Evolutionary conservation across 2,888 invertebrate species (phyloP).

Genomic region (Conistra vaccinii): DNA sequence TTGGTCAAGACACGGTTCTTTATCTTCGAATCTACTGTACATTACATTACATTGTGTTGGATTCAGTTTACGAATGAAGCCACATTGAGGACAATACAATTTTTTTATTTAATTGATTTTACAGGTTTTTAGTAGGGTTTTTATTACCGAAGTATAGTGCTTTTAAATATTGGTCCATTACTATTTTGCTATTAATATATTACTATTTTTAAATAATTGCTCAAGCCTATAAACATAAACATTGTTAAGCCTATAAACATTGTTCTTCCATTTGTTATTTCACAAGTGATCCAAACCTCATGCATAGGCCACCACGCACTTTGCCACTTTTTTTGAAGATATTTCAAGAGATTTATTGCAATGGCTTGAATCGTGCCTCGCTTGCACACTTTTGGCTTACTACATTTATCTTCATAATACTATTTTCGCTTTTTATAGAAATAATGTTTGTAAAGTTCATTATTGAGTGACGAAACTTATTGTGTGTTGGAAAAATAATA

Average conservation of each 20-base stretch:
- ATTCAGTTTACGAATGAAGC: background rate
- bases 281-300: background rate
- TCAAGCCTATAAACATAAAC: too few relatives aligned
- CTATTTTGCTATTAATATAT: too few relatives aligned
- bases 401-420: slow-evolving; percentile 43
- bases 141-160: background rate
- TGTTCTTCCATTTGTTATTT: background rate
- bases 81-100: background rate
- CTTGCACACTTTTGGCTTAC: slow-evolving; percentile 39
- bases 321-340: background rate
- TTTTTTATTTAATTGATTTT: background rate
- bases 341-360: slow-evolving; percentile 27
- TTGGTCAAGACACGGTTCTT: background rate
- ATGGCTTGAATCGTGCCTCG: slow-evolving; percentile 33
- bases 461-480: slow-evolving; percentile 29
- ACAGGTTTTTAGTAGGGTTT: slow-evolving; percentile 12
- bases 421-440: slow-evolving; percentile 28
- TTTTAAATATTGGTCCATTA: background rate
- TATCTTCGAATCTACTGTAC: slow-evolving; percentile 4
- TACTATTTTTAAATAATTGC: slow-evolving; percentile 4
- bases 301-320: too few relatives aligned
- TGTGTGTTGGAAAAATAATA: slow-evolving; percentile 42
- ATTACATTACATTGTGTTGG: slow-evolving; percentile 14
- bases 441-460: slow-evolving; percentile 19
- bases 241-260: background rate